Conservation (phyloP, 2,888 invertebrate genomes). For the Oxycera nigricornis region DNA sequence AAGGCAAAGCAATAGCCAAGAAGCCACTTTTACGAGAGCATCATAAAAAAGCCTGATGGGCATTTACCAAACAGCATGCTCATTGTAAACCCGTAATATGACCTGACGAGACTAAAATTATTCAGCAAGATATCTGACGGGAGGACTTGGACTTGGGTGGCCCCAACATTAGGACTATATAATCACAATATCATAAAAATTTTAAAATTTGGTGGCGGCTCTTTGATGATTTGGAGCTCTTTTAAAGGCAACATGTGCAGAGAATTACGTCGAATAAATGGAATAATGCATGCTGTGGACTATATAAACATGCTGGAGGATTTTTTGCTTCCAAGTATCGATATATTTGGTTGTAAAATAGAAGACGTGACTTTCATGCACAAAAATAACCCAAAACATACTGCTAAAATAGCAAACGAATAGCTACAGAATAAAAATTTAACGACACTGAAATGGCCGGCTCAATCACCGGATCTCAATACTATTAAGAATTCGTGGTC, state of each 20-base stretch:
- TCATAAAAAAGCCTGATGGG: neutral
- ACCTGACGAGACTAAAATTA: neutral
- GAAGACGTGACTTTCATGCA: neutral
- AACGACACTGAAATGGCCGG: neutral
- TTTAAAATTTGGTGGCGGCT: neutral
- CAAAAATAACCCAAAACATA: neutral
- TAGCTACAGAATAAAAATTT: neutral
- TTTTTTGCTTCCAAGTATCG: neutral
- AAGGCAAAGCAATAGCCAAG: neutral
- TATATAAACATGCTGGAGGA: neutral
- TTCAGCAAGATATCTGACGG: neutral
- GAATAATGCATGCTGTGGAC: neutral
- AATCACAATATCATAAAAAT: neutral
- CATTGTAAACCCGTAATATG: neutral
- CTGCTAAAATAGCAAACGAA: neutral
- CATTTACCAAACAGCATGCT: neutral
- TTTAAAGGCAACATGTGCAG: neutral
- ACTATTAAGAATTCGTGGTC: neutral
- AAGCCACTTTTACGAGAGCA: neutral
- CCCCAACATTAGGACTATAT: neutral
- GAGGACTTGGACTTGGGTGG: conserved; percentile 1
- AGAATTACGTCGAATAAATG: neutral
- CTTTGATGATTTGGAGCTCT: neutral
- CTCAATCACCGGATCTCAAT: neutral
- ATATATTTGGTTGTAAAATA: neutral